Evolutionary conservation across 2,888 invertebrate genomes (phyloP).

Genomic region (Scrobipalpa atriplicella): DNA sequence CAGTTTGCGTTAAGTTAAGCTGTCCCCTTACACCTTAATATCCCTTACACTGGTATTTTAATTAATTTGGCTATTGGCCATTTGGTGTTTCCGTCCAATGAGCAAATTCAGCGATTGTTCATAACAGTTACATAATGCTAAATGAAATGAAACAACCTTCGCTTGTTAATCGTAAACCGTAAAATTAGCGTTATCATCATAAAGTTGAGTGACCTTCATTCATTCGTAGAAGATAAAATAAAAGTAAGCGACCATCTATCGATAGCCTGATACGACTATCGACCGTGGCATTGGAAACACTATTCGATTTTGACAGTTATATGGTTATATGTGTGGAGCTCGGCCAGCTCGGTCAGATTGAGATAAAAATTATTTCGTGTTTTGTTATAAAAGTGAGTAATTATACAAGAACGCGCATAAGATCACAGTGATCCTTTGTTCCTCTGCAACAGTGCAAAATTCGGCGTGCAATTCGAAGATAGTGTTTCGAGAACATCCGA

Average conservation of each 20-base stretch:
- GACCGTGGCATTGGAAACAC: constrained; percentile 12
- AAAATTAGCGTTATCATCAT: too few relatives aligned
- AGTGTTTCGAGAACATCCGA: constrained; percentile 38
- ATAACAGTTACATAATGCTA: too few relatives aligned
- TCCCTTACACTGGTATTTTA: too few relatives aligned
- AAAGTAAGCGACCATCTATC: constrained; percentile 1
- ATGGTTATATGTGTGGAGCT: constrained; percentile 42
- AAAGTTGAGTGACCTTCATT: too few relatives aligned
- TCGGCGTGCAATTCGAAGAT: constrained; percentile 36
- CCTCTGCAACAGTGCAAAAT: constrained; percentile 39
- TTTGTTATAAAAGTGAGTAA: constrained; percentile 38
- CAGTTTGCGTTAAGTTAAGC: too few relatives aligned
- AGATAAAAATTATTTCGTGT: constrained; percentile 44
- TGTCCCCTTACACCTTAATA: too few relatives aligned
- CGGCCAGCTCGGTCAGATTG: constrained; percentile 45
- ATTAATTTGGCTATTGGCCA: too few relatives aligned
- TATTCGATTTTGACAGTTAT: constrained; percentile 34
- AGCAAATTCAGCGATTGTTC: too few relatives aligned
- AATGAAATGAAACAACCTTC: too few relatives aligned
- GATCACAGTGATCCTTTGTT: constrained; percentile 39
- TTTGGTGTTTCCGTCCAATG: too few relatives aligned
- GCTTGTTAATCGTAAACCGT: too few relatives aligned
- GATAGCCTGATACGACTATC: background rate
- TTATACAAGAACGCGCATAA: constrained; percentile 37
- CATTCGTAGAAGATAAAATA: background rate